These are phyloP conservation scores for Helogale parvula DNA, from an alignment of 2,113 vertebrate genomes.

Conservation along the genomic window DNA sequence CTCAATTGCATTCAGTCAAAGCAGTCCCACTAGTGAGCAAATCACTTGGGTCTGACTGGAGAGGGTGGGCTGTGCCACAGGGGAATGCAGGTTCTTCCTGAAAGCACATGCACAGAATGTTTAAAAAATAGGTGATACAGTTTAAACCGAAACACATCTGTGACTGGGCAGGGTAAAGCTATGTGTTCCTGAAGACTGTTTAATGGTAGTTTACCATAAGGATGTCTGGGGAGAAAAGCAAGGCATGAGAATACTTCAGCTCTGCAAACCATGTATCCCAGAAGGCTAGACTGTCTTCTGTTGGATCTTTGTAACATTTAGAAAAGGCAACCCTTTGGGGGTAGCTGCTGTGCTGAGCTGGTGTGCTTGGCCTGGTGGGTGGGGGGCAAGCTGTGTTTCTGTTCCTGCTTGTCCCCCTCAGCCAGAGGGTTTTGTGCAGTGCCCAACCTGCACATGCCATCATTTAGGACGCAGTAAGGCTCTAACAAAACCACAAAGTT, in stretches of 20 bases:
- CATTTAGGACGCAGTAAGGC: background rate
- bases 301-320: background rate
- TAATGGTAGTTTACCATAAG: background rate
- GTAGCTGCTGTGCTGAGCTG: background rate
- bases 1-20: background rate
- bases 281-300: background rate
- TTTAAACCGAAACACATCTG: background rate
- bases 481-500: background rate
- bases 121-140: background rate
- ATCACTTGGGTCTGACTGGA: background rate
- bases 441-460: background rate
- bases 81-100: accelerated
- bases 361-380: background rate
- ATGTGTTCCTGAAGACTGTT: background rate
- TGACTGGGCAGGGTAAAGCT: background rate
- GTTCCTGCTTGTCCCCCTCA: background rate
- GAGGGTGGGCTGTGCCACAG: background rate
- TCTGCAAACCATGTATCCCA: background rate
- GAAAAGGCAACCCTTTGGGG: background rate
- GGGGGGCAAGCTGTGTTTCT: background rate
- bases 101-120: background rate
- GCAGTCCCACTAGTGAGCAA: background rate
- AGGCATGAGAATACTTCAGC: background rate
- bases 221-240: background rate
- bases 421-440: background rate